A percentile compares a stretch with the other conserved stretches of the same genome.
These are phyloP conservation scores for Labroides dimidiatus DNA, from an alignment of 2,797 vertebrate genomes.

Conservation along the genomic window DNA sequence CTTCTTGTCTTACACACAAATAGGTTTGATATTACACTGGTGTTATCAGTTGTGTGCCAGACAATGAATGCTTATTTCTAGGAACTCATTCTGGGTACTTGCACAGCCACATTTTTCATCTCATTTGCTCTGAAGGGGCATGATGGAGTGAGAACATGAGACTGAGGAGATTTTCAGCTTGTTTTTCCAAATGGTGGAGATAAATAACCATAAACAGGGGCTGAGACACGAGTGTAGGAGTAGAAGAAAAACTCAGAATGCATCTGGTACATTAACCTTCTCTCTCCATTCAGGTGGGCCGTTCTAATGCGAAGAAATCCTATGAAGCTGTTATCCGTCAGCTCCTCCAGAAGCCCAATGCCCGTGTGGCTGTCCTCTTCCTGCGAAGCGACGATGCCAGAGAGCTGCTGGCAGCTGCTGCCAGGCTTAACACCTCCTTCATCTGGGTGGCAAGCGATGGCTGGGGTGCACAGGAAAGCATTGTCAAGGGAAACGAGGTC, in stretches of 20 bases:
- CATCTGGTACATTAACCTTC: neutral
- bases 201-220: neutral
- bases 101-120: conserved; percentile 58
- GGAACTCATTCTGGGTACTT: conserved; percentile 50
- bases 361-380: conserved; percentile 96
- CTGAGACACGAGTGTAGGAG: neutral
- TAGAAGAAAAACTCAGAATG: neutral
- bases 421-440: conserved; percentile 93
- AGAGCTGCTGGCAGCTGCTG: conserved; percentile 93
- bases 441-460: conserved; percentile 99
- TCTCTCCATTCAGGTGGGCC: conserved; percentile 85
- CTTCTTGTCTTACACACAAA: conserved; percentile 57
- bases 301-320: conserved; percentile 95
- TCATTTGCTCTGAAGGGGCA: conserved; percentile 44
- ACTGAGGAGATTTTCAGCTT: conserved; percentile 4
- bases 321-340: conserved; percentile 95
- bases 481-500: conserved; percentile 95
- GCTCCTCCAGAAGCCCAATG: conserved; percentile 95
- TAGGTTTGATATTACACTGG: conserved; percentile 62
- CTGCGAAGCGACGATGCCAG: conserved; percentile 94
- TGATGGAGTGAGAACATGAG: conserved; percentile 17
- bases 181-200: conserved; percentile 8
- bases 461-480: conserved; percentile 98
- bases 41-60: conserved; percentile 58
- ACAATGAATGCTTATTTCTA: conserved; percentile 65